Base-by-base conservation (phyloP, 2,113 vertebrate species). In the Psephotus haematonotus region DNA sequence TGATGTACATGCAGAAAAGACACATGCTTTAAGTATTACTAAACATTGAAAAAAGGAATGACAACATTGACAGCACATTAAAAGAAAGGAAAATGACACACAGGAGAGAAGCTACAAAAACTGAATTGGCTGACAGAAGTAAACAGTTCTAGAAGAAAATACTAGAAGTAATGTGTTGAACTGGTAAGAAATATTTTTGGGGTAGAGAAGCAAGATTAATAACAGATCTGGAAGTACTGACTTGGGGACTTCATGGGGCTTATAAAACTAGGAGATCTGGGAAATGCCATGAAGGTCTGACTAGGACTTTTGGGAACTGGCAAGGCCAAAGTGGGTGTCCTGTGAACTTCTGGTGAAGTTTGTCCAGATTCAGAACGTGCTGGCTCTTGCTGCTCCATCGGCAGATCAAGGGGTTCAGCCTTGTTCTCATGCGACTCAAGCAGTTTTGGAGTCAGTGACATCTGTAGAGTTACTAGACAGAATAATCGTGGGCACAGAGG, bases 191-290 rank as follows among this genome's bases (percentile, higher is more conserved):
- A 89, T 83, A 90, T 79, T 82, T 71, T 65, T 20, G 81, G 77
- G 96, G 70, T 16, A 93, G 20, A 92, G 77, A 95, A 93, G 80
- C 50, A 93, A 72, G 72, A 89, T 93, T 92, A 97, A 59, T 96
- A 97, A 95, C 88, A 98, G 94, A 97, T 97, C 96, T 98, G 98
- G 95, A 99, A 99, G 89, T 98, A 98, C 90, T 98, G 97, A 98
- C 98, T 98, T 79, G 98, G 98, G 89, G 98, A 98, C 96, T 98
- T 98, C 92, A 98, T 93, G 64, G 98, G 97, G 95, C 98, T 97
- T 95, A 97, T 97, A 97, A 98, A 99, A 97, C 98, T 98, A 94
- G 98, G 97, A 78, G 98, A 98, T 89, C 98, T 97, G 78, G 98
- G 95, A 85, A 98, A 89, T 75, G 95, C 80, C 49, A 97, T 97